Conservation (phyloP, 2,888 invertebrate genomes). For the Papilio protenor region DNA sequence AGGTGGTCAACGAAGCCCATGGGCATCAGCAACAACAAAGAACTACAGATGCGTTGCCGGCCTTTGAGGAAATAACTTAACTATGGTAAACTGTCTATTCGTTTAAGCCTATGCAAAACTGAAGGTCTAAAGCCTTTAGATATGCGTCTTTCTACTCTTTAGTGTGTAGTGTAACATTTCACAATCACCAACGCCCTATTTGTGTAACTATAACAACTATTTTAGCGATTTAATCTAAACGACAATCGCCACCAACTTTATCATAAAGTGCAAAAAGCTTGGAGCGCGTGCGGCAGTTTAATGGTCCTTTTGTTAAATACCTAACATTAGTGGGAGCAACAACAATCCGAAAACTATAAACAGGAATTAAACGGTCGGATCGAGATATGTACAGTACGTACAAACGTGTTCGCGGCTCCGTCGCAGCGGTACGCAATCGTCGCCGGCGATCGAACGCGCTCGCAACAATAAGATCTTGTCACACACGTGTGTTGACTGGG, state of each 20-base stretch:
- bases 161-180: constrained; percentile 11
- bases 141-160: constrained; percentile 49
- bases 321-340: constrained; percentile 44
- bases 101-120: too few species aligned
- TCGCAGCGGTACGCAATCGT: constrained; percentile 59
- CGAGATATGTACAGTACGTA: constrained; percentile 53
- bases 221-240: constrained; percentile 40
- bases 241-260: constrained; percentile 40
- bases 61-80: too few species aligned
- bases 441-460: constrained; percentile 58
- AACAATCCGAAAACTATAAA: constrained; percentile 51
- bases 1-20: too few species aligned
- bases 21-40: too few species aligned
- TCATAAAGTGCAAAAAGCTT: constrained; percentile 40
- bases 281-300: constrained; percentile 32
- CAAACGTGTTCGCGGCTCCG: constrained; percentile 62
- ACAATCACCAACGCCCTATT: constrained; percentile 31
- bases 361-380: constrained; percentile 52
- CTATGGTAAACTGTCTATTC: too few species aligned
- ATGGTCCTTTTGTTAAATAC: constrained; percentile 44
- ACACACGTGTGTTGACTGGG: constrained; percentile 69
- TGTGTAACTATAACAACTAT: constrained; percentile 21
- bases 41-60: too few species aligned
- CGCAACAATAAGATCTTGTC: constrained; percentile 78
- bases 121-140: too few species aligned